Evolutionary conservation across 2,888 invertebrate species (phyloP).

Genomic region (Notodonta dromedarius): DNA sequence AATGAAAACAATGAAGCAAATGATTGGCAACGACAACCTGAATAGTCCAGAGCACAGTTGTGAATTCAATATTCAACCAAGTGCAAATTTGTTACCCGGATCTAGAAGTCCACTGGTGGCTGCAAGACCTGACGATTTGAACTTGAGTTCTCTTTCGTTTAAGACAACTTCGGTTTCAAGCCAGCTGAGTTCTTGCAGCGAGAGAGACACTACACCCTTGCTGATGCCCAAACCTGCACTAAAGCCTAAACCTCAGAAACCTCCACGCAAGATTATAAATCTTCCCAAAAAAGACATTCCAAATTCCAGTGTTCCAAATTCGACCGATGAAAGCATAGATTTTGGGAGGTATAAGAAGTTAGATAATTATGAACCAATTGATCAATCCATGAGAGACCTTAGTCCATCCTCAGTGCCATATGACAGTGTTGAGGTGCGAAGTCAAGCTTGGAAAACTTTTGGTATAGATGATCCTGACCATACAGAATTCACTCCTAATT

Average conservation of each 20-base stretch:
- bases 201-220: conserved; percentile 73
- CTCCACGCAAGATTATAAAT: conserved; percentile 84
- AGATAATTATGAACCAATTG: conserved; percentile 80
- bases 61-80: conserved; percentile 89
- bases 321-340: conserved; percentile 73
- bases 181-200: conserved; percentile 66
- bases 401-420: conserved; percentile 83
- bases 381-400: conserved; percentile 76
- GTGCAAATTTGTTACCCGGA: conserved; percentile 91
- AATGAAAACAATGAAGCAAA: conserved; percentile 94
- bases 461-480: conserved; percentile 90
- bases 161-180: conserved; percentile 74
- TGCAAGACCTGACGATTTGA: conserved; percentile 76
- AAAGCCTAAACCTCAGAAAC: conserved; percentile 86
- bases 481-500: conserved; percentile 84
- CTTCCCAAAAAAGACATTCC: conserved; percentile 68
- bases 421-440: conserved; percentile 90
- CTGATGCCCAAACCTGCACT: conserved; percentile 83
- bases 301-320: conserved; percentile 41
- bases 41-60: conserved; percentile 86
- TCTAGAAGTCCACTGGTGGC: conserved; percentile 92
- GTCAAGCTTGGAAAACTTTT: conserved; percentile 92
- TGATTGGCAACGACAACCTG: conserved; percentile 88
- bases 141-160: conserved; percentile 74
- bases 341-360: conserved; percentile 82